Evolutionary conservation across 35 echinoderm and acorn worm genomes (phyloP), one percentile per base, ranked within the genome.

Genomic region (Stichopus chloronotus): DNA sequence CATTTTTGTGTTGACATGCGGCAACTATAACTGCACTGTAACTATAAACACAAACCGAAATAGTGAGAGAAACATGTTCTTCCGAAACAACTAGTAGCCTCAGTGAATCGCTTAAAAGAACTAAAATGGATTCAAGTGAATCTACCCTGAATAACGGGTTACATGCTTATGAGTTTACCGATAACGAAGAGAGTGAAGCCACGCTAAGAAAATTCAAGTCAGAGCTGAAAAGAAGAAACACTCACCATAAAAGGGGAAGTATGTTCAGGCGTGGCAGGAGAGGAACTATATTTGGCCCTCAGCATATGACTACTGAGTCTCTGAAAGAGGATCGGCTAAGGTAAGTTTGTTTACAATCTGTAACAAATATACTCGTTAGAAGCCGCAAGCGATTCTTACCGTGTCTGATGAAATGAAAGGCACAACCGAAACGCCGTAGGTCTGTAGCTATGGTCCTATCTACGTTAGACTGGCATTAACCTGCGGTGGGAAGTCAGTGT

Each of bases 151-250:
- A 65, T 9, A 65, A 65, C 8, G 11, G 61, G 61, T 19, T 19
- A 11, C 19, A 11, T 14, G 19, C 11, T 65, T 4, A 65, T 65
- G 61, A 65, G 19, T 65, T 65, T 4, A 65, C 9, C 19, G 9
- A 9, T 69, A 3, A 25, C 7, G 57, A 14, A 5, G 86, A 63
- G 10, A 57, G 58, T 8, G 20, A 65, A 7, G 54, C 86, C 8
- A 60, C n/a, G 8, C 58, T 88, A 17, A 24, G 8, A 88, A 24
- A 16, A 7, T 88, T 88, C 55, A 88, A 88, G 25, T 53, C 86
- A 63, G 86, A 88, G 57, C 58, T 88, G 22, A 88, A 69, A 69
- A 10, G 86, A 57, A 88, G 86, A 69, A 88, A 88, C 58, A 88
- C 57, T 30, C 54, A 58, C 10, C 86, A 88, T 58, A 88, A 63